phyloP scores from a whole-genome alignment of 2,888 invertebrate genomes.

The Ophion ventricosus region DNA sequence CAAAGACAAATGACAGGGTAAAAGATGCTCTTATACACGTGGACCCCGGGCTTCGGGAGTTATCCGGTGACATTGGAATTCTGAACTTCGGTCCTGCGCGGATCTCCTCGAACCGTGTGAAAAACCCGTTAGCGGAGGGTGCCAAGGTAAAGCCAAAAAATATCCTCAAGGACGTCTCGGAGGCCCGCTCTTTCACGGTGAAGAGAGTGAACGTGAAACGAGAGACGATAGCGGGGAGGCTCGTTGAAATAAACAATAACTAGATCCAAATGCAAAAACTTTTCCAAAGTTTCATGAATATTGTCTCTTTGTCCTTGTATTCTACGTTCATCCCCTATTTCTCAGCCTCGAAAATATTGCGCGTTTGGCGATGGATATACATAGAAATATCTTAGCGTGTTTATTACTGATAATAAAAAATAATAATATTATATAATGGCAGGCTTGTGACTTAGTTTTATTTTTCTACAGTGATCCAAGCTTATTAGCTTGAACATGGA shows the following conservation, averaged over 20 bases:
- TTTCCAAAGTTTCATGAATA: neutral
- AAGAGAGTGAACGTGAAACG: neutral
- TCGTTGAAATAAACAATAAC: neutral
- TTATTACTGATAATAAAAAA: too few relatives aligned
- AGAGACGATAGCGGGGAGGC: too few relatives aligned
- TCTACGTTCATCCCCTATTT: too few relatives aligned
- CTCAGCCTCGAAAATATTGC: too few relatives aligned
- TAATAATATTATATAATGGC: too few relatives aligned
- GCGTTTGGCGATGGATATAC: too few relatives aligned
- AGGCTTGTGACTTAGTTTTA: too few relatives aligned
- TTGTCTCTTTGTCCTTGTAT: neutral
- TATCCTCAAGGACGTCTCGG: conserved; percentile 18
- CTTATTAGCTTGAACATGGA: too few relatives aligned
- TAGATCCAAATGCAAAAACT: neutral
- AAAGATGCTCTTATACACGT: too few relatives aligned
- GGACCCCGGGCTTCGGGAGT: neutral
- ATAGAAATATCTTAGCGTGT: too few relatives aligned
- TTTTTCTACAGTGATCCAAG: too few relatives aligned
- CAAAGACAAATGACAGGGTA: neutral
- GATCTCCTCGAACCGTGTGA: neutral
- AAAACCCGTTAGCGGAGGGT: conserved; percentile 6
- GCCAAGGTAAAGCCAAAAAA: neutral
- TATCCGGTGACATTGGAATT: conserved; percentile 20
- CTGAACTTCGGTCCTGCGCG: neutral
- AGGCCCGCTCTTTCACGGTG: neutral